phyloP scores from a whole-genome alignment of 2,888 invertebrate species.

The Cosmopolites sordidus region DNA sequence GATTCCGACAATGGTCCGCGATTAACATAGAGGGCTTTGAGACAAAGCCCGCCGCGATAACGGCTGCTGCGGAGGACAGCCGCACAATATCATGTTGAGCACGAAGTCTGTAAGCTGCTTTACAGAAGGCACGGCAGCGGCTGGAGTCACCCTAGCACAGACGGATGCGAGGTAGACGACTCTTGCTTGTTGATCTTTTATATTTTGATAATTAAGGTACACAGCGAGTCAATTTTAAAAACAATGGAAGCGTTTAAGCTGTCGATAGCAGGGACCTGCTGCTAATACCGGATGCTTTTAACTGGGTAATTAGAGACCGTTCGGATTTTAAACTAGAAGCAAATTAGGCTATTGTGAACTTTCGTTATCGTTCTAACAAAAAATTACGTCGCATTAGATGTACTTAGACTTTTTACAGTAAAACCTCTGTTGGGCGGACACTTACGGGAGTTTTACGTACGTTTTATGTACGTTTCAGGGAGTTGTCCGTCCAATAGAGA shows the following conservation, averaged over 20 bases:
- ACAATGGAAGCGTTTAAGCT: neutral
- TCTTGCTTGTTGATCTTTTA: constrained; percentile 17
- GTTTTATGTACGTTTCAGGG: too few relatives aligned
- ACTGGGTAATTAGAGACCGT: too few relatives aligned
- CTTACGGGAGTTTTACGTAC: too few relatives aligned
- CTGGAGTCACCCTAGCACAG: neutral
- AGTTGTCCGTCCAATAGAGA: too few relatives aligned
- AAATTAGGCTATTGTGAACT: too few relatives aligned
- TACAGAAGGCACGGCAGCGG: neutral
- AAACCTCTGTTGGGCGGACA: too few relatives aligned
- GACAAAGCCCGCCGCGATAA: constrained; percentile 45
- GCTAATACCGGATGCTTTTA: too few relatives aligned
- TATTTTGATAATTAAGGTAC: constrained; percentile 11
- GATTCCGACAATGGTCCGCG: constrained; percentile 43
- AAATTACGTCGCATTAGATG: too few relatives aligned
- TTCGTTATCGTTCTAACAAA: too few relatives aligned
- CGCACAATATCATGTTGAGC: constrained; percentile 46
- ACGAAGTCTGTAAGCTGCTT: constrained; percentile 40
- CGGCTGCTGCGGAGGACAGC: constrained; percentile 45
- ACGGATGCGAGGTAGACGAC: neutral
- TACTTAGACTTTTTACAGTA: too few relatives aligned
- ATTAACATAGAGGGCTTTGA: constrained; percentile 47
- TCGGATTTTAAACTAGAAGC: too few relatives aligned
- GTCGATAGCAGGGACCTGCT: neutral
- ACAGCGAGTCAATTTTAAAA: constrained; percentile 6